Evolutionary conservation across 1,140 invertebrate species (phyloP).

Genomic region (Tetramorium simillimum): DNA sequence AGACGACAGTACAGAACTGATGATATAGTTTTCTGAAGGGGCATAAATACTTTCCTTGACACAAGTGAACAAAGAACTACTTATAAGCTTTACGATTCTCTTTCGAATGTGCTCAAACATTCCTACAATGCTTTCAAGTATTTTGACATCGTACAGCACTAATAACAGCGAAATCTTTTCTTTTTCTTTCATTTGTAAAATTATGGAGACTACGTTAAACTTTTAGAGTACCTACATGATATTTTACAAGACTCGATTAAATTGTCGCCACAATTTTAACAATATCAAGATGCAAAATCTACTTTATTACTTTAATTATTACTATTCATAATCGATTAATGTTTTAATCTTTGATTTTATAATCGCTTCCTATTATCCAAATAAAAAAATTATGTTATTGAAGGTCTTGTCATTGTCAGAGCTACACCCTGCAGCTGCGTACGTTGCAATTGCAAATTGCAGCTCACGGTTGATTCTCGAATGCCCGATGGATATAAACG

Average conservation of each 20-base stretch:
- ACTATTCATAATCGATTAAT: background rate
- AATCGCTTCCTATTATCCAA: background rate
- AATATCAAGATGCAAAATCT: background rate
- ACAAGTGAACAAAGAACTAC: background rate
- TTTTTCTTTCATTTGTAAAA: background rate
- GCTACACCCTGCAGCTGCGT: background rate
- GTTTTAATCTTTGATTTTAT: background rate
- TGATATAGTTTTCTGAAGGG: background rate
- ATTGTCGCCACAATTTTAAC: background rate
- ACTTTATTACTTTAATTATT: background rate
- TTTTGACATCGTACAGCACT: background rate
- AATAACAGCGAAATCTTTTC: background rate
- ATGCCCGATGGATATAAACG: background rate
- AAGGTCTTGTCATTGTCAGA: background rate
- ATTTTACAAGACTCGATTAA: background rate
- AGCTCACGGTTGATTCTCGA: background rate
- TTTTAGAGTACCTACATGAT: background rate
- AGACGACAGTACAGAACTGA: background rate
- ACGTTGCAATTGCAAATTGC: slow-evolving; percentile 24
- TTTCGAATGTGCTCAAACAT: background rate
- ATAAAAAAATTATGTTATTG: slow-evolving; percentile 1
- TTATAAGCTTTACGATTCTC: background rate
- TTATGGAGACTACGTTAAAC: background rate
- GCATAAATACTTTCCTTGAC: background rate
- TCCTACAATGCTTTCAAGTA: background rate